Base-by-base conservation (phyloP, 1,140 invertebrate genomes). In the Lasioglossum baleicum region DNA sequence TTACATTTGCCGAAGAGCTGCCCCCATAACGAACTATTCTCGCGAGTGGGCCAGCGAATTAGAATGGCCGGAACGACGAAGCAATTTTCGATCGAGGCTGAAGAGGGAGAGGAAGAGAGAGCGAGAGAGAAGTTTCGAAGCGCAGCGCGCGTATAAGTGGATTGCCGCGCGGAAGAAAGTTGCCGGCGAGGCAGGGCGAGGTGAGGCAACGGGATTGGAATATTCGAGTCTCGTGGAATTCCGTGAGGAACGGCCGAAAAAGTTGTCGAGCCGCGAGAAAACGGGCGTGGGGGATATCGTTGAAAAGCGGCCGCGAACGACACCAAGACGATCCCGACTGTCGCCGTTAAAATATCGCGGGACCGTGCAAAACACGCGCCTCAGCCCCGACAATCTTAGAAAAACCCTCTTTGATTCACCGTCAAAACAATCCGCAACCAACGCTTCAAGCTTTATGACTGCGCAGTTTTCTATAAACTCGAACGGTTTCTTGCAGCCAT, bases 261-360 rank as follows among this genome's bases (percentile, higher is more conserved):
- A 83, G 82, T 85, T 85, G 81, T 81, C 81, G 58, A 56, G 65
- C 65, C 56, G 76, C 58, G 70, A 40, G 26, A 67, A 68, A 80
- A 51, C 56, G 17, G 51, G 3, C 75, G 13, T 26, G 71, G 44
- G 63, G 60, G 26, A 31, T 26, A 58, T 82, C 78, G 75, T 75
- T 80, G 72, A 82, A 84, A 82, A 79, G 80, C 79, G 75, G 75
- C 4, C 56, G 80, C 67, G 75, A 78, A 84, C 80, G 70, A 72
- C 74, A 75, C 48, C 68, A 48, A 69, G 69, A 56, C 84, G 69
- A 85, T 84, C 69, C 73, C 17, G 75, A 68, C 80, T 80, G 83
- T 85, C 84, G 80, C 80, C 69, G 84, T 80, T 86, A 83, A 86
- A 80, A 85, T 86, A 85, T 83, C 60, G 64, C 83, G 75, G 56